phyloP scores from a whole-genome alignment of 2,888 invertebrate genomes.

The Tenodera sinensis region DNA sequence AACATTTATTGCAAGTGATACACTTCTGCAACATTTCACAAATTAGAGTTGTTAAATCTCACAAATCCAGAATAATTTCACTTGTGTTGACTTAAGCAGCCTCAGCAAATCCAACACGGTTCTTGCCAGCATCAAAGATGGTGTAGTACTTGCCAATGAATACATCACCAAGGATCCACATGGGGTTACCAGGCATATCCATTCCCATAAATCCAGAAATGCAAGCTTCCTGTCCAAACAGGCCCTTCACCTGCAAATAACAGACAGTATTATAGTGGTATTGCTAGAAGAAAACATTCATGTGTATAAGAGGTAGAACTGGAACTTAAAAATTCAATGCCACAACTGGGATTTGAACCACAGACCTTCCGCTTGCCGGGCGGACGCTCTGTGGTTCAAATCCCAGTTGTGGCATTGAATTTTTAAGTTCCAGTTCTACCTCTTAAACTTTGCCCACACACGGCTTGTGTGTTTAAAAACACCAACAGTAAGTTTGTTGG shows the following conservation, averaged over 20 bases:
- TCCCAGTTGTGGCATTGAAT: too few species aligned
- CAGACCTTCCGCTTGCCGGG: too few species aligned
- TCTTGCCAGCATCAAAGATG: conserved; percentile 74
- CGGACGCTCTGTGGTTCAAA: too few species aligned
- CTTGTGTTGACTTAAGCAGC: not conserved
- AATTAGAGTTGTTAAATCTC: not conserved
- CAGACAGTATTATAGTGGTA: not conserved
- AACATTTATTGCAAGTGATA: not conserved
- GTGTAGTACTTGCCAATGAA: conserved; percentile 96
- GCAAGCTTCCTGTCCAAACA: not conserved
- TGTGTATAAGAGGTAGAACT: too few species aligned
- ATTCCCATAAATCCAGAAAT: conserved; percentile 85
- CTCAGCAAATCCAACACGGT: conserved; percentile 21
- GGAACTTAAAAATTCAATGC: too few species aligned
- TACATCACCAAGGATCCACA: conserved; percentile 98
- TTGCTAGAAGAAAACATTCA: too few species aligned
- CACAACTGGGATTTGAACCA: too few species aligned
- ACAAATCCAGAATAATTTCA: not conserved
- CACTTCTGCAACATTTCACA: not conserved
- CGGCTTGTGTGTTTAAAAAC: too few species aligned
- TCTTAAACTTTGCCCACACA: too few species aligned
- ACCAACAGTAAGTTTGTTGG: too few species aligned
- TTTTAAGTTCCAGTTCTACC: too few species aligned
- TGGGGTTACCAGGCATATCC: conserved; percentile 90
- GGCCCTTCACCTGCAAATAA: not conserved